phyloP scores from a whole-genome alignment of 1,140 invertebrate genomes.

The Tetraneura akinire region DNA sequence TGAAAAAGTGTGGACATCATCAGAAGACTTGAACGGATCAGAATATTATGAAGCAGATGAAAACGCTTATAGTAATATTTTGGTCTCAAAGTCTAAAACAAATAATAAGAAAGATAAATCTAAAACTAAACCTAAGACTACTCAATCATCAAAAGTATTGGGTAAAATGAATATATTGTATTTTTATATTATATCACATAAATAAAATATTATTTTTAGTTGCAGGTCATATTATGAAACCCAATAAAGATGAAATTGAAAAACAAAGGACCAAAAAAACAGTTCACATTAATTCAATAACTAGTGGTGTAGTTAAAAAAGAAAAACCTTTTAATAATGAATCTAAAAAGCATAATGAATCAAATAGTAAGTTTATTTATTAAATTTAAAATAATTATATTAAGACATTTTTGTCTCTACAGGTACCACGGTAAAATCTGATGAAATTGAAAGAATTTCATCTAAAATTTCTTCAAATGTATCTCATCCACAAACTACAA shows the following conservation, averaged over 20 bases:
- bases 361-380: slow-evolving; percentile 29
- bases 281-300: neutral
- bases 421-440: slow-evolving; percentile 7
- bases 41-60: slow-evolving; percentile 49
- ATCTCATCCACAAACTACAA: slow-evolving; percentile 16
- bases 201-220: slow-evolving; percentile 18
- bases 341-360: slow-evolving; percentile 29
- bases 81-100: slow-evolving; percentile 41
- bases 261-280: slow-evolving; percentile 21
- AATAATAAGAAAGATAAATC: slow-evolving; percentile 51
- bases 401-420: neutral
- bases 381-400: neutral
- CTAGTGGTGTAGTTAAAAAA: slow-evolving; percentile 10
- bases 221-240: slow-evolving; percentile 19
- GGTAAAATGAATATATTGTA: neutral
- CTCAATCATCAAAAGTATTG: neutral
- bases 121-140: slow-evolving; percentile 42
- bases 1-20: slow-evolving; percentile 54
- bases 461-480: slow-evolving; percentile 25
- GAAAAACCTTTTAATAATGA: slow-evolving; percentile 25
- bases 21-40: slow-evolving; percentile 55
- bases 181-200: neutral
- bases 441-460: slow-evolving; percentile 22
- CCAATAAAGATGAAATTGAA: slow-evolving; percentile 31
- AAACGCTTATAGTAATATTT: slow-evolving; percentile 44